Base-by-base conservation (phyloP, 2,888 invertebrate species). In the Drosophila infuscata region DNA sequence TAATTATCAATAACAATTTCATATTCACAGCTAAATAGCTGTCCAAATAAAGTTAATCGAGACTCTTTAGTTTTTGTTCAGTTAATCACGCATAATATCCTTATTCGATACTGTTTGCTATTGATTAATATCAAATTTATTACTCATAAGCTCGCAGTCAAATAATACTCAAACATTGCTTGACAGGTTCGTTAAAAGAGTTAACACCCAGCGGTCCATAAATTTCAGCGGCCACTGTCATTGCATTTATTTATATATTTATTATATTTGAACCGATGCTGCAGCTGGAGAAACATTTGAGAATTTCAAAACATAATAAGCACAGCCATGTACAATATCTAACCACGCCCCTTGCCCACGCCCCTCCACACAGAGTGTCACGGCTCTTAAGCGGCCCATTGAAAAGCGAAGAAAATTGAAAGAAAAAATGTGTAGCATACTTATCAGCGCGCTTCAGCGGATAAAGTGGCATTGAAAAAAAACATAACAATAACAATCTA, bases 391-490 rank as follows among this genome's bases (percentile, higher is more conserved):
- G 51, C 57, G 29, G 32, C 25, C 30, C 54, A 59, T 64, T 60
- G 20, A 30, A 62, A 72, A 54, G 61, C 64, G 71, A 77, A 63
- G 79, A 64, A 70, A 69, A 81, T 72, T 77, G 74, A 83, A 86
- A 67, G 71, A 69, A 71, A 71, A 75, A 71, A 78, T 87, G 68
- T 87, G 78, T 87, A 87, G 84, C 75, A 83, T 78, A 83, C 89
- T 90, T 85, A 87, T 77, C 74, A 72, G 82, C 66, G 73, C 76
- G 65, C 74, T 57, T 59, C 62, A 56, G 46, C 82, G 36, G 48
- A 54, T 62, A 72, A 90, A 90, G 79, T 80, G 85, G 74, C 91
- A 89, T 87, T 90, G 88, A 89, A 87, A 80, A 87, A 83, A 69
- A 74, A 70, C 60, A 81, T 77, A 65, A 71, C 72, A 84, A 74